Base-by-base conservation (phyloP, 1,140 invertebrate genomes). In the Sinella curviseta region DNA sequence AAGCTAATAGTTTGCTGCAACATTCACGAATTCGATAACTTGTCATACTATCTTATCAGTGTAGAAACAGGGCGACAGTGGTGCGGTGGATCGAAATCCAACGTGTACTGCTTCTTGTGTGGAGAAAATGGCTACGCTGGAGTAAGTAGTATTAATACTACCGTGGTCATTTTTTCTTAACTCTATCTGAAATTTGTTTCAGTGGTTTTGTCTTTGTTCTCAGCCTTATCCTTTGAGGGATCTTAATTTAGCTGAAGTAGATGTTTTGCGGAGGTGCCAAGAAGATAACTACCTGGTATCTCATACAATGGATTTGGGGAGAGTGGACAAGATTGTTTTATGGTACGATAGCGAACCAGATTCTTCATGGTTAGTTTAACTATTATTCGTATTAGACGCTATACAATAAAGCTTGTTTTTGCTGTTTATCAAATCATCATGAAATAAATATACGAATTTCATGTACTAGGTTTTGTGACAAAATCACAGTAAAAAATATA, bases 201-300 rank as follows among this genome's bases (percentile, higher is more conserved):
- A 70, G 31, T 70, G 30, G n/a, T 70, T 31, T 70, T 70, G 2
- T 70, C 31, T 24, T 70, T 70, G 12, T 33, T 31, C 31, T 31
- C n/a, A 70, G 65, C 65, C 65, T 3, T 70, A 31, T 70, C 65
- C 65, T 2, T 33, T 70, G 65, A 31, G 12, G 30, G 65, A 70
- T n/a, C 12, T 1, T 4, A 31, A 70, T 33, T 70, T 70, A 30
- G 24, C 8, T 4, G 31, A 70, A 31, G 26, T 70, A 2, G 4
- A 31, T 70, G 31, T 33, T 12, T 30, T 70, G 1, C 26, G n/a
- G 30, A 30, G 65, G n/a, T 8, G 28, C 4, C 65, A 70, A 70
- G 65, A 70, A 33, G 65, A 70, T 70, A 70, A 70, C 24, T 70
- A 31, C 31, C 30, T 70, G 12, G 65, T 70, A 4, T 70, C 65